These are phyloP conservation scores for Pedionomus torquatus DNA, from an alignment of 2,113 vertebrate genomes.

Conservation along the genomic window DNA sequence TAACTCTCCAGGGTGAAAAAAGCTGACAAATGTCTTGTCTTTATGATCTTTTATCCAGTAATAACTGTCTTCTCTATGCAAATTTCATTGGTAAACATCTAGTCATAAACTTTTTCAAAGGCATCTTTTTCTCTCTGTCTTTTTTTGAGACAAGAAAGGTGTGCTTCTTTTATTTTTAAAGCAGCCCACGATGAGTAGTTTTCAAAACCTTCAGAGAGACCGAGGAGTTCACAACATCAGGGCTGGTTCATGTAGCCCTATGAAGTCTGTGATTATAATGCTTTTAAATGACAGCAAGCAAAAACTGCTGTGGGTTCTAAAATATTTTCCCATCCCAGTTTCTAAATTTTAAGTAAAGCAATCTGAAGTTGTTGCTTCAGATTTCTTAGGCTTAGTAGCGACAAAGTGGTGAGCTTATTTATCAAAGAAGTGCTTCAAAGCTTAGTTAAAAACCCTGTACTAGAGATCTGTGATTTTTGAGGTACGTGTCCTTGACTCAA, in stretches of 20 bases:
- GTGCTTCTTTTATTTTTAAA: slow-evolving; percentile 21
- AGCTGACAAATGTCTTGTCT: background rate
- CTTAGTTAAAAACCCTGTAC: background rate
- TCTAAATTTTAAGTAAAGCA: background rate
- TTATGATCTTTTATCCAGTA: background rate
- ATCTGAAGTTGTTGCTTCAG: background rate
- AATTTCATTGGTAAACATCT: background rate
- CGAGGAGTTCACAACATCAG: background rate
- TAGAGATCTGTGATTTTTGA: background rate
- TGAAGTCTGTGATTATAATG: background rate
- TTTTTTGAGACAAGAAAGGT: background rate
- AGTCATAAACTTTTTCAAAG: slow-evolving; percentile 30
- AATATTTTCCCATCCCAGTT: background rate
- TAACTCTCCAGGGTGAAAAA: background rate
- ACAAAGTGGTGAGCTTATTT: background rate
- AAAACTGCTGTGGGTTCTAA: background rate
- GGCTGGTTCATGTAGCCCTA: background rate
- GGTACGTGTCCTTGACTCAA: background rate
- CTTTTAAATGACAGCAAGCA: background rate
- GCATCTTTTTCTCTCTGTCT: background rate
- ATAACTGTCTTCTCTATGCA: background rate
- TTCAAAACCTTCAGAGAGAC: slow-evolving; percentile 10
- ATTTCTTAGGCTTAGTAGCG: background rate
- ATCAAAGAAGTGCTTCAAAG: background rate
- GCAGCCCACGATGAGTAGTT: background rate